Evolutionary conservation across 1,140 invertebrate species (phyloP).

Genomic region (Bombus terrestris): DNA sequence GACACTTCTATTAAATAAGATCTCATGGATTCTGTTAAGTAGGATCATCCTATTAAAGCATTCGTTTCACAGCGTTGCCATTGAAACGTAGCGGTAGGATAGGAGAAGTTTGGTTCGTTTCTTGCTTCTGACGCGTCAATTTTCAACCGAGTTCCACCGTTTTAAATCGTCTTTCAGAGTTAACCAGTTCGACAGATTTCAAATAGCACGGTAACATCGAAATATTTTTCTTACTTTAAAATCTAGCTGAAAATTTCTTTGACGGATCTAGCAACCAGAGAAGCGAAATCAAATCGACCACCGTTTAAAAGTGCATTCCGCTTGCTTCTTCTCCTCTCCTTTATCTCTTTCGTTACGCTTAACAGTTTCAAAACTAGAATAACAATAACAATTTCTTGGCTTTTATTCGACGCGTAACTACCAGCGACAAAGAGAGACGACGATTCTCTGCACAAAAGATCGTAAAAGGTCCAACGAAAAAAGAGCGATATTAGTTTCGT

Average conservation of each 20-base stretch:
- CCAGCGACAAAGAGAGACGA: not conserved
- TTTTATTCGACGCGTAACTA: not conserved
- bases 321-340: not conserved
- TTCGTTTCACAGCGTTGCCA: not conserved
- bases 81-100: not conserved
- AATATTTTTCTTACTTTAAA: not conserved
- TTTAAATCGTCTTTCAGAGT: not conserved
- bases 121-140: not conserved
- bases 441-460: not conserved
- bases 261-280: not conserved
- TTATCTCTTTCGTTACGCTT: not conserved
- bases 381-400: not conserved
- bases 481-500: not conserved
- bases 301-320: not conserved
- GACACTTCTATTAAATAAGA: slow-evolving; percentile 25
- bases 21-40: slow-evolving; percentile 12
- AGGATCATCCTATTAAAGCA: slow-evolving; percentile 4
- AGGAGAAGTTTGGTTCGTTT: not conserved
- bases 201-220: too few relatives aligned
- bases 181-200: not conserved
- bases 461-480: not conserved
- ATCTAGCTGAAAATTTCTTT: too few relatives aligned
- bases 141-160: not conserved
- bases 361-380: not conserved
- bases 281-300: not conserved